phyloP scores from a whole-genome alignment of 2,888 invertebrate genomes.

The Theristus sp. region DNA sequence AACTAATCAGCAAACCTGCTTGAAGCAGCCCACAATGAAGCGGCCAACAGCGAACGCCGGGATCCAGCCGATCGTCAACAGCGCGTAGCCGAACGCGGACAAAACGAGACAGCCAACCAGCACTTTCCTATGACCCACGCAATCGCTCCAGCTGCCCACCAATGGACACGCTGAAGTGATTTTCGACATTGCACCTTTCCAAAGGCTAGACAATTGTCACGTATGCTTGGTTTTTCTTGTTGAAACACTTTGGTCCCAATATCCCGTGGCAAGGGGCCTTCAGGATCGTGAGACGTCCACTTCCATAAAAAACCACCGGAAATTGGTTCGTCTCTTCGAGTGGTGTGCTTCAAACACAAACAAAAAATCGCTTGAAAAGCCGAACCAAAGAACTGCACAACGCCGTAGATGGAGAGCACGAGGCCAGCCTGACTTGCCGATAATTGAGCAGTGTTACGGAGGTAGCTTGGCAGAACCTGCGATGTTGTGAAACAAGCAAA shows the following conservation, averaged over 20 bases:
- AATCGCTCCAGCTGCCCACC: conserved; percentile 6
- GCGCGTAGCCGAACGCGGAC: not conserved
- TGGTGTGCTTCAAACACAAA: too few relatives aligned
- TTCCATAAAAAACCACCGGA: too few relatives aligned
- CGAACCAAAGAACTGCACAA: conserved; percentile 8
- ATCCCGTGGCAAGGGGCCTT: too few relatives aligned
- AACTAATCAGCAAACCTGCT: too few relatives aligned
- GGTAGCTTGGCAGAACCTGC: conserved; percentile 5
- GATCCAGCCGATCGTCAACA: not conserved
- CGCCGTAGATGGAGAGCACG: conserved; percentile 8
- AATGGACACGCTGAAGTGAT: conserved; percentile 4
- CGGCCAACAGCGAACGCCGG: not conserved
- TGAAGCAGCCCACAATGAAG: not conserved
- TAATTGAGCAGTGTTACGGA: conserved; percentile 3
- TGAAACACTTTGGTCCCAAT: too few relatives aligned
- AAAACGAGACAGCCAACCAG: not conserved
- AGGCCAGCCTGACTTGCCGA: conserved; percentile 8
- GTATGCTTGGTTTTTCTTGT: too few relatives aligned
- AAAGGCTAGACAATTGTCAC: too few relatives aligned
- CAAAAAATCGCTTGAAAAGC: too few relatives aligned
- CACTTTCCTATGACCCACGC: not conserved
- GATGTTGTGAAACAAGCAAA: too few relatives aligned
- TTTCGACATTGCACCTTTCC: too few relatives aligned
- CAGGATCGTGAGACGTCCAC: too few relatives aligned
- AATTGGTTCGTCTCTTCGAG: too few relatives aligned